Conservation (phyloP, 2,888 invertebrate genomes). For the Agapostemon virescens region DNA sequence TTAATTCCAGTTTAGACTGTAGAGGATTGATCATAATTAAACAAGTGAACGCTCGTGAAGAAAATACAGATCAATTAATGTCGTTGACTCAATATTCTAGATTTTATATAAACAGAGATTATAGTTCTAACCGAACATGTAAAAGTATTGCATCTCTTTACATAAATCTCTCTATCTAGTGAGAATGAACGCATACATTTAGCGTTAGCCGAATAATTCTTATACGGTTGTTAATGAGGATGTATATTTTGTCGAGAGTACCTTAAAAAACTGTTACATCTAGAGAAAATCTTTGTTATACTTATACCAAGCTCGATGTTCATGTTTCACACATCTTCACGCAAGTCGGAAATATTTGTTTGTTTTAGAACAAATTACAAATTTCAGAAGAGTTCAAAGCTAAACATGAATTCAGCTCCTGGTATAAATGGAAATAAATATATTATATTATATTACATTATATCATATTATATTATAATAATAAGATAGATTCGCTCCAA, state of each 20-base stretch:
- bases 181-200: slow-evolving; percentile 27
- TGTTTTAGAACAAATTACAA: slow-evolving; percentile 37
- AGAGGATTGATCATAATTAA: slow-evolving; percentile 26
- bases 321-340: slow-evolving; percentile 28
- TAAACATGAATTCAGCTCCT: slow-evolving; percentile 48
- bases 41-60: slow-evolving; percentile 2
- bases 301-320: slow-evolving; percentile 52
- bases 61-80: slow-evolving; percentile 9
- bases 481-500: slow-evolving; percentile 10
- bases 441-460: not conserved
- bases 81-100: slow-evolving; percentile 18
- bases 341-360: slow-evolving; percentile 31
- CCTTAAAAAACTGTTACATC: slow-evolving; percentile 49
- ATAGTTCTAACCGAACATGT: slow-evolving; percentile 26
- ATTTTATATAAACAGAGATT: slow-evolving; percentile 36
- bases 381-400: not conserved
- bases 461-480: not conserved
- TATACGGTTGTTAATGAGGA: slow-evolving; percentile 41
- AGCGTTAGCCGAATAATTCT: slow-evolving; percentile 51
- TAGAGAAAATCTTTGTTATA: slow-evolving; percentile 43
- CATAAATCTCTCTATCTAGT: slow-evolving; percentile 34
- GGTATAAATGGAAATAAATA: slow-evolving; percentile 20
- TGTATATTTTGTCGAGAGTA: slow-evolving; percentile 57
- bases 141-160: slow-evolving; percentile 31
- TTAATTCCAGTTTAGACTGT: slow-evolving; percentile 15